Base-by-base conservation (phyloP, 2,797 vertebrate species). In the Sphenodon punctatus region DNA sequence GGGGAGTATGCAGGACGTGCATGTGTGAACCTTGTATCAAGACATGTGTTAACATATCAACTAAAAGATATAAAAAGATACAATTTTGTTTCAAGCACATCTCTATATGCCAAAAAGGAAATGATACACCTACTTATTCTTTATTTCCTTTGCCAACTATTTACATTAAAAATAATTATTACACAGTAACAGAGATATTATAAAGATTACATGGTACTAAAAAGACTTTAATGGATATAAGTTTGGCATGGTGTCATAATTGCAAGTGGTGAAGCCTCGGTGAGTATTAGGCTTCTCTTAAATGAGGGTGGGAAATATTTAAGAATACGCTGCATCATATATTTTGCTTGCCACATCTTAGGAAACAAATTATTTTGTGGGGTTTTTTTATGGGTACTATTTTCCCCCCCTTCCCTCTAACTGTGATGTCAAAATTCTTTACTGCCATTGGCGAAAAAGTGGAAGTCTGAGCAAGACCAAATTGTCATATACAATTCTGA, bases 71-170 rank as follows among this genome's bases (percentile, higher is more conserved):
- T 48, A 27, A 27, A 51, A 6, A 22, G 51, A 17, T 4, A 17
- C 20, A 30, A 39, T 69, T 85, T 13, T 4, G 12, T 81, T 72
- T 67, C n/a, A 88, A 34, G 77, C 27, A 58, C 5, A 25, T 23
- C 43, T 8, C 12, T 5, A 34, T 46, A 58, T 6, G 58, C 48
- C 76, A 89, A 72, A 89, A 79, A 86, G 78, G 87, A 91, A 92
- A 89, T 83, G 78, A 66, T 86, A 83, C 85, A 85, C 41, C 70
- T 79, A 77, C 66, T n/a, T 71, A 73, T 78, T 89, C 68, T 86
- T 73, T 55, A 74, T 53, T 86, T 82, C 14, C 2, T 5, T 79
- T 56, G 61, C 83, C 48, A 85, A 45, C 15, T 79, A 49, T 75
- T 87, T 84, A 85, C 15, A 80, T 75, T 78, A 78, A n/a, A 10